Conservation (phyloP, 2,113 vertebrate genomes). For the Theristicus caerulescens region DNA sequence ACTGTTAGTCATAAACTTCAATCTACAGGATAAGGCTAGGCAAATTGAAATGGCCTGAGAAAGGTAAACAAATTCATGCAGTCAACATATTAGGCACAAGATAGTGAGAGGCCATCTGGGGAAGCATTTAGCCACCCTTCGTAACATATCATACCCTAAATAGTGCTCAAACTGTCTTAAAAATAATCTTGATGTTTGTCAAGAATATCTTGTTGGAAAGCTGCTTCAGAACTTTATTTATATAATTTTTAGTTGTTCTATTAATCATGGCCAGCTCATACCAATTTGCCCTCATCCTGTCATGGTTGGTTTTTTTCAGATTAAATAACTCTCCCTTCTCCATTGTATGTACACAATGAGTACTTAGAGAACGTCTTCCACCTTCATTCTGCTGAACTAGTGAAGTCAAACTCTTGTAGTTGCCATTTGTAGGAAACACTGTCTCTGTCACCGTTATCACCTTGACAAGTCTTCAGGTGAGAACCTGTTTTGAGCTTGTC, state of each 20-base stretch:
- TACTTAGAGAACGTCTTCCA: neutral
- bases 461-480: neutral
- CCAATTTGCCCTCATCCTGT: rapidly evolving
- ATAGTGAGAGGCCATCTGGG: neutral
- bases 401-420: neutral
- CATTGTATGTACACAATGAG: neutral
- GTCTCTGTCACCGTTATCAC: neutral
- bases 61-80: neutral
- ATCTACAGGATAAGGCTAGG: neutral
- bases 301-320: neutral
- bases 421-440: neutral
- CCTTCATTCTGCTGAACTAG: neutral
- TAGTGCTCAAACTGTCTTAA: neutral
- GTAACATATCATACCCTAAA: neutral
- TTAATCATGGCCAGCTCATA: neutral
- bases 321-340: neutral
- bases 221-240: neutral
- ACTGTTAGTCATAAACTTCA: neutral
- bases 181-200: neutral
- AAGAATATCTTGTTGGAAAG: neutral
- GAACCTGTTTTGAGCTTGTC: neutral
- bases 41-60: neutral
- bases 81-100: neutral
- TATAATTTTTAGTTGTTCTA: neutral
- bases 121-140: neutral